Base-by-base conservation (phyloP, 2,797 vertebrate species). In the Rhynchotus rufescens region DNA sequence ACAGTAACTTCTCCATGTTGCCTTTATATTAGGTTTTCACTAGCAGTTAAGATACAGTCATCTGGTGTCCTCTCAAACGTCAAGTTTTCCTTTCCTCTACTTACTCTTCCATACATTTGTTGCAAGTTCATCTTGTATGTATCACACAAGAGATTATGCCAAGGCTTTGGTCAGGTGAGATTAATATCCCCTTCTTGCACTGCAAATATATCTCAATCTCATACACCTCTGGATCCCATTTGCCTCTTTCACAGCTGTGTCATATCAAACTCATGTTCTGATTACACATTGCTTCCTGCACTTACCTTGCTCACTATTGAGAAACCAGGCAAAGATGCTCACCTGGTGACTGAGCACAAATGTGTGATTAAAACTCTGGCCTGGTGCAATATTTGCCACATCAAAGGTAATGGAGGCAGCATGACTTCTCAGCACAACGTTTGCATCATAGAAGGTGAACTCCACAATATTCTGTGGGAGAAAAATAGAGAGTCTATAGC, bases 401-500 rank as follows among this genome's bases (percentile, higher is more conserved):
- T 96, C 93, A 93, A 97, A 97, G 60, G 92, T 75, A 67, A 92
- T 23, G 16, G 25, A 52, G 10, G 79, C 90, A 54, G 94, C 76
- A 61, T 72, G 42, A 51, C 86, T 90, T 20, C 59, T 96, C 60
- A 38, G 20, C 73, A 97, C 40, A 49, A 97, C 13, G 19, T 96
- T 94, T 65, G 94, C 72, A 65, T 97, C 96, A 86, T 72, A 96
- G 30, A 97, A 96, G 17, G 87, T 92, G 51, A 97, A 89, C 74
- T 97, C 97, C 91, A 97, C 76, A 54, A 96, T 89, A 6, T 97
- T 97, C 97, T 97, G 79, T 19, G 49, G 17, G 67, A 69, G 47
- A 52, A 34, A 36, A 60, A 26, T 32, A 21, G 49, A 69, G 34
- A 69, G 26, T 52, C 52, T 36, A 21, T 52, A 52, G 28, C 23